phyloP scores from a whole-genome alignment of 2,797 vertebrate genomes.

The Clarias laeviceps region DNA sequence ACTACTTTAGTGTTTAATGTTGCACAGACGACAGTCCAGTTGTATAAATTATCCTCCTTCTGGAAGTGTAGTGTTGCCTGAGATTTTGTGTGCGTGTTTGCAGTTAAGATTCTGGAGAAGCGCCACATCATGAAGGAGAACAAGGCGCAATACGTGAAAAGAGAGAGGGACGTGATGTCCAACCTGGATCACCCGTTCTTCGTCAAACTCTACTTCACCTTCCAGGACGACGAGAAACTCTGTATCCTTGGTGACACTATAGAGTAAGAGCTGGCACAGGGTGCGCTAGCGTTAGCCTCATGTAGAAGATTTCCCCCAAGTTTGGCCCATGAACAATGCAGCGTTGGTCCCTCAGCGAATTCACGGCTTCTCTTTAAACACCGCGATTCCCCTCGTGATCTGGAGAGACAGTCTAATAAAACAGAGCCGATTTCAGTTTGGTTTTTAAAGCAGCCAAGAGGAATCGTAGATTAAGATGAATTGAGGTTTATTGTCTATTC shows the following conservation, averaged over 20 bases:
- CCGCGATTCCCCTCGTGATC: too few relatives aligned
- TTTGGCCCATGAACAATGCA: too few relatives aligned
- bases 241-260: slow-evolving; percentile 86
- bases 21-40: background rate
- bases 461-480: too few relatives aligned
- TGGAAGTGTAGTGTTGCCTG: background rate
- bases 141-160: slow-evolving; percentile 96
- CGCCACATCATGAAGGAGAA: slow-evolving; percentile 99
- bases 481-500: too few relatives aligned
- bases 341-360: too few relatives aligned
- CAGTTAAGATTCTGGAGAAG: slow-evolving; percentile 99
- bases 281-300: too few relatives aligned
- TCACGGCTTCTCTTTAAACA: too few relatives aligned
- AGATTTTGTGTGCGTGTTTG: slow-evolving; percentile 18
- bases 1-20: background rate
- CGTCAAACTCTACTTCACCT: slow-evolving; percentile 98
- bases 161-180: slow-evolving; percentile 97
- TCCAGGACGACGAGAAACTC: slow-evolving; percentile 98
- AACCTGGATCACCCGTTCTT: slow-evolving; percentile 97
- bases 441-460: too few relatives aligned
- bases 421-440: too few relatives aligned
- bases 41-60: background rate
- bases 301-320: too few relatives aligned
- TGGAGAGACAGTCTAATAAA: too few relatives aligned
- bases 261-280: too few relatives aligned